These are phyloP conservation scores for Dione juno DNA, from an alignment of 2,888 invertebrate species.

Conservation along the genomic window DNA sequence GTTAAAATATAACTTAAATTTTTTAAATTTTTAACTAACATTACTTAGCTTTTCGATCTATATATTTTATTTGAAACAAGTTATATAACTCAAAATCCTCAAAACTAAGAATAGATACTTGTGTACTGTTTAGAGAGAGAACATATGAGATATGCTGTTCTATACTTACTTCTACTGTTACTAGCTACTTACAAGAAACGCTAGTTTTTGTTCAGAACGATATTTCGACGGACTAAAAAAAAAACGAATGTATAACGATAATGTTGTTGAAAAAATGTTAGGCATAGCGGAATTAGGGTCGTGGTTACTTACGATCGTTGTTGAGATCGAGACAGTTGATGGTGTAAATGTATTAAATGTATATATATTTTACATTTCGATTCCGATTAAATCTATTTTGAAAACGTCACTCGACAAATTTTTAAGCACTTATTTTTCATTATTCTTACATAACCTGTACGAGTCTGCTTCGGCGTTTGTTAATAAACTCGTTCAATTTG, in stretches of 20 bases:
- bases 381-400: constrained; percentile 65
- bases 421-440: constrained; percentile 69
- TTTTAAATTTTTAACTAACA: too few species aligned
- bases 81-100: background rate
- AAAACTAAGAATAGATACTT: constrained; percentile 9
- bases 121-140: background rate
- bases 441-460: constrained; percentile 63
- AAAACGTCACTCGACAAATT: constrained; percentile 66
- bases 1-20: constrained; percentile 15
- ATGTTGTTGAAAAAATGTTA: constrained; percentile 17
- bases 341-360: constrained; percentile 69
- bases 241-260: constrained; percentile 25
- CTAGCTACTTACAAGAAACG: background rate
- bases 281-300: constrained; percentile 7
- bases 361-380: constrained; percentile 78
- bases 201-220: background rate
- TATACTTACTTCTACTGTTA: constrained; percentile 2
- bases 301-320: constrained; percentile 8
- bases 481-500: constrained; percentile 69
- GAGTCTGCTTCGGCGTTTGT: constrained; percentile 49
- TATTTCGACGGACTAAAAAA: background rate
- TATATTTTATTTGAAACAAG: background rate
- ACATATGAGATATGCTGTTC: background rate
- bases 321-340: constrained; percentile 16
- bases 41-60: background rate